These are phyloP conservation scores for Leucophora obtusa DNA, from an alignment of 2,888 invertebrate species.

Conservation along the genomic window DNA sequence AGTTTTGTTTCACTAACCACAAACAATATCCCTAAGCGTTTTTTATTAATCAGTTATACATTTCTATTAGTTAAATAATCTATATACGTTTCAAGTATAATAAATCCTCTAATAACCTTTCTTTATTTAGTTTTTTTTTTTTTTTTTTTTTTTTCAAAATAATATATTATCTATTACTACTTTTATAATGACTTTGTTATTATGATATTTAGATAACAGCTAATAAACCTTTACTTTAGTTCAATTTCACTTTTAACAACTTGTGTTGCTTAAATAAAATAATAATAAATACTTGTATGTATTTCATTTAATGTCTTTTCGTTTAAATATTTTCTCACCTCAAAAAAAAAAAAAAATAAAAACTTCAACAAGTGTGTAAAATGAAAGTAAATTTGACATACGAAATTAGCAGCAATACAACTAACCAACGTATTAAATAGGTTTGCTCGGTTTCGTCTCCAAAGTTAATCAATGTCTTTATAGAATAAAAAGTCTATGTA, in stretches of 20 bases:
- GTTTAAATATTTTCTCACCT: conserved; percentile 31
- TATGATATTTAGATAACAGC: conserved; percentile 17
- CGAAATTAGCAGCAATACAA: conserved; percentile 18
- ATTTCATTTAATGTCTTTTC: conserved; percentile 1
- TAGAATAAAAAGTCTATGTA: conserved; percentile 4
- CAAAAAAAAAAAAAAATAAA: conserved; percentile 12
- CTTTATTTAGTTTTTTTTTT: conserved; percentile 36
- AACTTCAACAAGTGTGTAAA: conserved; percentile 36
- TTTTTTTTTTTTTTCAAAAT: background rate
- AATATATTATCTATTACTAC: background rate
- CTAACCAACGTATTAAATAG: conserved; percentile 10
- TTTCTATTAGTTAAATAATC: no score
- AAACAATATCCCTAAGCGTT: no score
- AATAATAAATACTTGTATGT: background rate
- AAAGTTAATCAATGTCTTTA: background rate
- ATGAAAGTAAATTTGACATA: conserved; percentile 56
- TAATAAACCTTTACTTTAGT: conserved; percentile 25
- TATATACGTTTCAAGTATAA: no score
- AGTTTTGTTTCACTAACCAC: no score
- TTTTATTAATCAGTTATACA: no score
- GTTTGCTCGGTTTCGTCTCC: no score
- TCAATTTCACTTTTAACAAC: conserved; percentile 62
- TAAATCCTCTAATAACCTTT: no score
- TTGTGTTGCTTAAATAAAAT: conserved; percentile 38
- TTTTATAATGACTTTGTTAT: conserved; percentile 37